These are phyloP conservation scores for Osmoderma eremita DNA, from an alignment of 2,888 invertebrate genomes.

Conservation along the genomic window DNA sequence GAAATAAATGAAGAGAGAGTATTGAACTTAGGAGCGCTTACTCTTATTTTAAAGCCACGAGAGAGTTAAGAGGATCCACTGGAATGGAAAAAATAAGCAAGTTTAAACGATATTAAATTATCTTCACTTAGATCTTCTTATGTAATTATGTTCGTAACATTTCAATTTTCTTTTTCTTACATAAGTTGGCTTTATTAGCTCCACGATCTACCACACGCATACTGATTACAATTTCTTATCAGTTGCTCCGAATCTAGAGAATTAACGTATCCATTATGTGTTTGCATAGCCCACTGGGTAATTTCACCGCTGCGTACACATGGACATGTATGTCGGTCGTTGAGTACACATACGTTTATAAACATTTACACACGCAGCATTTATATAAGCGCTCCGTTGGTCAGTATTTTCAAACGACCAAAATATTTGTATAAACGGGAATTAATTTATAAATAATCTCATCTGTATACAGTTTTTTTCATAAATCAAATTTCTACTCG, in stretches of 20 bases:
- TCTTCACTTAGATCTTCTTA: constrained; percentile 22
- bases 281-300: background rate
- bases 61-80: background rate
- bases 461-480: no score
- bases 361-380: background rate
- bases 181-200: constrained; percentile 10
- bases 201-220: no score
- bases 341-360: background rate
- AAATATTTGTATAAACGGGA: background rate
- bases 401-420: background rate
- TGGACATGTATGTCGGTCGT: background rate
- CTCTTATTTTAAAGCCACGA: background rate
- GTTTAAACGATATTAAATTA: constrained; percentile 31
- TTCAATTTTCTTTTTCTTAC: constrained; percentile 9
- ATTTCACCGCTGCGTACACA: background rate
- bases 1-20: background rate
- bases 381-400: background rate
- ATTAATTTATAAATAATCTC: constrained; percentile 3
- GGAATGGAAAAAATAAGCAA: constrained; percentile 29
- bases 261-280: background rate
- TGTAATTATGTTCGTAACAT: constrained; percentile 16
- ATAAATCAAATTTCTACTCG: no score
- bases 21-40: constrained; percentile 20
- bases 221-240: constrained; percentile 2
- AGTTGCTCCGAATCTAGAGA: constrained; percentile 3